Base-by-base conservation (phyloP, 2,113 vertebrate genomes). In the Petromus typicus region DNA sequence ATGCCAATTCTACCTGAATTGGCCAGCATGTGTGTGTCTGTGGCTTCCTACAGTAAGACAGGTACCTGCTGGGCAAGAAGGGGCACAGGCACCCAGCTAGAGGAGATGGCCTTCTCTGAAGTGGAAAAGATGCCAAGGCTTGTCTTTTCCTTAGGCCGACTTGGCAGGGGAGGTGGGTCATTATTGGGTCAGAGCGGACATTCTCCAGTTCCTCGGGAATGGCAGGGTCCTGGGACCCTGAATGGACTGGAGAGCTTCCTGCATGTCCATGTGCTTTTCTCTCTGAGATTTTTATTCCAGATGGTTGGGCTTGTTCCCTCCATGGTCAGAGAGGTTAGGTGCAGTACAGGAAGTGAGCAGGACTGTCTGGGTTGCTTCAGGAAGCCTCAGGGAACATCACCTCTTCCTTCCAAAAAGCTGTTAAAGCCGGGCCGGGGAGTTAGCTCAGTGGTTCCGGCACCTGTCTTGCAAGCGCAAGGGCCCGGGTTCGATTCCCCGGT, bases 51-150 rank as follows among this genome's bases (percentile, higher is more conserved):
- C 7, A 43, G 71, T 0, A 20, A 59, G 25, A 32, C 18, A 27
- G 27, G 18, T 17, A 2, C 40, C 27, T 30, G 8, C 0, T 22
- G 61, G 67, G 54, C 43, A 12, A 13, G 78, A 51, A 13, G 16
- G 23, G 12, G 20, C 32, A 3, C 2, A 1, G 48, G 57, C 0
- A 0, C n/a, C 67, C 23, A 0, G 80, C 54, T 1, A 45, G 85
- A 73, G 57, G 56, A 45, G 25, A 51, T 37, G 54, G 67, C 30
- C 2, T 40, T 18, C 14, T 43, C 23, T 30, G 34, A 8, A 20
- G 22, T n/a, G 23, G 75, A 22, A 11, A 45, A 56, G 69, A 14
- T 32, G 2, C 37, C 0, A 0, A 3, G 0, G n/a, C 43, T 7
- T 32, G 3, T 0, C 12, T 48, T 85, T 63, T 63, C 86, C 79